These are phyloP conservation scores for Crotophaga sulcirostris DNA, from an alignment of 2,113 vertebrate genomes.

Conservation along the genomic window DNA sequence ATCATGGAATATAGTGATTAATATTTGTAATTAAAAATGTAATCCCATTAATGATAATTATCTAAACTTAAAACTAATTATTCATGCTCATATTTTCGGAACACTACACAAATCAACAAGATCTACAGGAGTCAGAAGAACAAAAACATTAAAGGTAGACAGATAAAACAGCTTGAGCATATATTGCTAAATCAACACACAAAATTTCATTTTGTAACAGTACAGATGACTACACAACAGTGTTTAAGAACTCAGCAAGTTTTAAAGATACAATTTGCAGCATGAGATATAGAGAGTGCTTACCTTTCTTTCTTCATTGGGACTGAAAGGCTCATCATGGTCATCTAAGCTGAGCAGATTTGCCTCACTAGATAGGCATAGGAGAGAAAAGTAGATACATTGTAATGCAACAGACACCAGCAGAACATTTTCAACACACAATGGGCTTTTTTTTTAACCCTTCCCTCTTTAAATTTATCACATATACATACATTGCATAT, in stretches of 20 bases:
- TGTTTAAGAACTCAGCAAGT: neutral
- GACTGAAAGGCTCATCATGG: conserved; percentile 72
- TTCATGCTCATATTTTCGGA: neutral
- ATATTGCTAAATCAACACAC: neutral
- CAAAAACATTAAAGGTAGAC: neutral
- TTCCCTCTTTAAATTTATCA: neutral
- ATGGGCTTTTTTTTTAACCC: rapidly evolving
- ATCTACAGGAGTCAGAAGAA: neutral
- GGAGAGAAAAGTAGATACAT: neutral
- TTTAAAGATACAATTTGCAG: neutral
- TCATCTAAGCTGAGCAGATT: conserved; percentile 84
- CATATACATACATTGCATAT: neutral
- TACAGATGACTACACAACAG: neutral
- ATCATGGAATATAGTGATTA: neutral
- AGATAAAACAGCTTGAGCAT: neutral
- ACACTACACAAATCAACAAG: neutral
- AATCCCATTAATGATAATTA: neutral
- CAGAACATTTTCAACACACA: neutral
- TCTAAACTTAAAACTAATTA: neutral
- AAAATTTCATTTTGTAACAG: neutral
- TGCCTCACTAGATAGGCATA: conserved; percentile 71
- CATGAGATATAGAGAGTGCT: neutral
- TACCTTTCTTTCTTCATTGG: conserved; percentile 85
- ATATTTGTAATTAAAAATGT: neutral
- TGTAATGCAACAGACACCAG: neutral